Percentiles rank a stretch among this genome's conserved stretches.
These are phyloP conservation scores for Xestoiulus laeticollis DNA, from an alignment of 2,888 invertebrate genomes.

Conservation along the genomic window DNA sequence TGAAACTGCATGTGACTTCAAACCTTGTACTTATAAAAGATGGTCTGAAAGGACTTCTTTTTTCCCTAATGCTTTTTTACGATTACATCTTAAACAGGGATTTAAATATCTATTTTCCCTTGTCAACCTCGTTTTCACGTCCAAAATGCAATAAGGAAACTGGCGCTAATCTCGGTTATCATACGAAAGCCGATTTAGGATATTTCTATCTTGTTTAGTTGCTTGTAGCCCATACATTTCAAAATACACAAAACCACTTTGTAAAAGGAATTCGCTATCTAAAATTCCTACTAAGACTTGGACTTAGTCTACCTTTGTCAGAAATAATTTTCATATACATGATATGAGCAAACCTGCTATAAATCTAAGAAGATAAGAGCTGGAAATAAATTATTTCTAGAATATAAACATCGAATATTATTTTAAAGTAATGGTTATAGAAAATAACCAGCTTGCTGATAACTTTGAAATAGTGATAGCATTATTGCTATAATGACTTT, in stretches of 20 bases:
- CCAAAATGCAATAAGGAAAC: background rate
- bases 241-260: background rate
- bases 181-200: conserved; percentile 1
- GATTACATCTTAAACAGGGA: conserved; percentile 27
- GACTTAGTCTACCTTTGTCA: background rate
- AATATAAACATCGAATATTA: background rate
- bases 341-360: background rate
- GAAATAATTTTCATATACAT: background rate
- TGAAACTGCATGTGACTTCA: background rate
- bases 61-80: background rate
- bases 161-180: background rate
- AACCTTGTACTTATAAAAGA: background rate
- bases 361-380: background rate
- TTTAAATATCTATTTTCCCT: background rate
- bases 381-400: background rate
- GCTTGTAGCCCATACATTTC: background rate
- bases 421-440: too few species aligned
- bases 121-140: background rate
- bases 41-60: background rate
- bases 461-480: too few species aligned
- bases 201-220: background rate
- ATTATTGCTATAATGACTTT: too few species aligned
- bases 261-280: background rate
- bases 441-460: too few species aligned
- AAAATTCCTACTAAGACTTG: background rate